These are phyloP conservation scores for Trachymyrmex cornetzi DNA, from an alignment of 1,140 invertebrate species.

Conservation along the genomic window DNA sequence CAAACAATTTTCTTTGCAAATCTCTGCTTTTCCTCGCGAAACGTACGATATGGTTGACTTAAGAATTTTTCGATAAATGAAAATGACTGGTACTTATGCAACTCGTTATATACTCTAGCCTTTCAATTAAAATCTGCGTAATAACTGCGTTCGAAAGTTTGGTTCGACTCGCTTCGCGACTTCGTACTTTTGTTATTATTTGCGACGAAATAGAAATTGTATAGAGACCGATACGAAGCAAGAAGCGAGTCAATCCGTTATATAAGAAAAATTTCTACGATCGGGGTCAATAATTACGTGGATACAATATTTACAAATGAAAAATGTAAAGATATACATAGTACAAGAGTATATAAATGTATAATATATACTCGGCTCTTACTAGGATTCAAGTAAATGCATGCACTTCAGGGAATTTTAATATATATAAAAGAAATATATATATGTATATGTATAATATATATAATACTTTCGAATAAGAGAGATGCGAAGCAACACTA, in stretches of 20 bases:
- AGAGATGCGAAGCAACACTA: conserved; percentile 85
- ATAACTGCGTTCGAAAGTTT: conserved; percentile 60
- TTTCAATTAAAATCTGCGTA: conserved; percentile 55
- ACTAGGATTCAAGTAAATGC: conserved; percentile 81
- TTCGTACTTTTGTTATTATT: neutral
- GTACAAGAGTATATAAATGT: conserved; percentile 77
- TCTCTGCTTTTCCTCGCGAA: neutral
- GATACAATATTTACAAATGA: conserved; percentile 72
- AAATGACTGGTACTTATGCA: conserved; percentile 66
- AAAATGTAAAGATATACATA: conserved; percentile 75
- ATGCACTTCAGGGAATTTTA: conserved; percentile 75
- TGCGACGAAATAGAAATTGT: neutral
- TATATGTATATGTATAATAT: conserved; percentile 69
- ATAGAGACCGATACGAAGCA: neutral
- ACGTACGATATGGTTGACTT: conserved; percentile 38
- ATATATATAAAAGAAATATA: conserved; percentile 70
- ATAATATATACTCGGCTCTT: conserved; percentile 78
- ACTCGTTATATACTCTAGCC: conserved; percentile 51
- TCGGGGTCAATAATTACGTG: conserved; percentile 66
- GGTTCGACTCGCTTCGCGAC: conserved; percentile 54
- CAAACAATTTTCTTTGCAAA: neutral
- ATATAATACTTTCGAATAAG: conserved; percentile 73
- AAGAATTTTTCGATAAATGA: conserved; percentile 58
- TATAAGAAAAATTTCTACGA: conserved; percentile 55
- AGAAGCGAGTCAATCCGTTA: conserved; percentile 33